These are phyloP conservation scores for Zosterops japonicus DNA, from an alignment of 2,113 vertebrate species.

Conservation along the genomic window DNA sequence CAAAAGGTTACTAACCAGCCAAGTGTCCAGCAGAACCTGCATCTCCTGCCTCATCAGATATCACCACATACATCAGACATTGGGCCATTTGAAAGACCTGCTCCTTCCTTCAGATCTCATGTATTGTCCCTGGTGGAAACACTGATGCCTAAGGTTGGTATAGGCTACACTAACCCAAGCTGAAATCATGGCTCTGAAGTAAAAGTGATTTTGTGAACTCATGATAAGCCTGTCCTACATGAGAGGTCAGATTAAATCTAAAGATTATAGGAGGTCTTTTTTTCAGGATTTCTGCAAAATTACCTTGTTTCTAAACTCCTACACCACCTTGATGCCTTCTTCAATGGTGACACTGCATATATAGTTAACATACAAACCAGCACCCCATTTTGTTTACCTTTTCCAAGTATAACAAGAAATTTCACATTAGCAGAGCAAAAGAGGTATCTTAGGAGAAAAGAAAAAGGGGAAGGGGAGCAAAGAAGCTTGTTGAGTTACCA, in stretches of 20 bases:
- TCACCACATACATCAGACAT: too few relatives aligned
- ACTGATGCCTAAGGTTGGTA: neutral
- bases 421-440: neutral
- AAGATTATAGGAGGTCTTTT: neutral
- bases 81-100: neutral
- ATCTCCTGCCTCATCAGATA: neutral
- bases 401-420: neutral
- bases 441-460: neutral
- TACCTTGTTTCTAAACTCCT: neutral
- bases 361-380: neutral
- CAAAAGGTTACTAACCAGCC: neutral
- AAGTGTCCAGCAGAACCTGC: neutral
- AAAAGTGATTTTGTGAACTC: neutral
- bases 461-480: neutral
- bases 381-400: neutral
- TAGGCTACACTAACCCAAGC: neutral
- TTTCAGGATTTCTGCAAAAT: neutral
- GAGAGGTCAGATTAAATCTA: neutral
- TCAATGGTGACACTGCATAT: neutral
- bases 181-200: neutral
- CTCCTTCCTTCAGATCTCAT: neutral
- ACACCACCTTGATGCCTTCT: neutral
- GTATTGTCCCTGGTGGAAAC: neutral
- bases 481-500: neutral
- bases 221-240: neutral